A percentile compares a stretch with the other conserved stretches of the same genome.
Evolutionary conservation across 2,113 vertebrate species (phyloP).

Genomic region (Zosterops borbonicus): DNA sequence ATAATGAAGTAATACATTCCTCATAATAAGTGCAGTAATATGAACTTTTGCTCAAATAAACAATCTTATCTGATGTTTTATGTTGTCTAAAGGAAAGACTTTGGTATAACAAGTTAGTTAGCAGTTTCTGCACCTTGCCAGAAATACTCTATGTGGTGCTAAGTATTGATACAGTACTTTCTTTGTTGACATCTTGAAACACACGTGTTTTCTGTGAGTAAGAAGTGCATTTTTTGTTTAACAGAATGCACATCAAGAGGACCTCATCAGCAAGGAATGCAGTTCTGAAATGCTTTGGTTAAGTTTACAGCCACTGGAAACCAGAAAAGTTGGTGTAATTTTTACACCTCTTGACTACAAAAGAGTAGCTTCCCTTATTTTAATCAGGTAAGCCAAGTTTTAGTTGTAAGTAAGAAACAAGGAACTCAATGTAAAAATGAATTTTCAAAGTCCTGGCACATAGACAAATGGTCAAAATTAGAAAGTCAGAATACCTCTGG

Average conservation of each 20-base stretch:
- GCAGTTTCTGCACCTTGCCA: not conserved
- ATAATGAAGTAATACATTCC: constrained; percentile 49
- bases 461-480: not conserved
- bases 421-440: not conserved
- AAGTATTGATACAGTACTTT: not conserved
- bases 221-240: not conserved
- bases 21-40: not conserved
- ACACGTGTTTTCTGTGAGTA: not conserved
- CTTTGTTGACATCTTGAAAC: not conserved
- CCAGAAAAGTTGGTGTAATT: constrained; percentile 81
- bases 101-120: not conserved
- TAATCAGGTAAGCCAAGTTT: constrained; percentile 83
- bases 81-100: not conserved
- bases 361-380: constrained; percentile 86
- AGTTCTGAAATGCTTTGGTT: constrained; percentile 75
- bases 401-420: not conserved
- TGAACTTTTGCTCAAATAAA: constrained; percentile 33
- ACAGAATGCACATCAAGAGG: constrained; percentile 49
- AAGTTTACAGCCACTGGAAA: constrained; percentile 86
- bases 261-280: constrained; percentile 40
- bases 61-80: constrained; percentile 36
- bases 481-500: not conserved
- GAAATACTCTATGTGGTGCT: not conserved
- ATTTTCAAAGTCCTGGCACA: not conserved
- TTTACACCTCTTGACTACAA: constrained; percentile 89